phyloP scores from a whole-genome alignment of 2,888 invertebrate species.

The Hypomecis punctinalis region DNA sequence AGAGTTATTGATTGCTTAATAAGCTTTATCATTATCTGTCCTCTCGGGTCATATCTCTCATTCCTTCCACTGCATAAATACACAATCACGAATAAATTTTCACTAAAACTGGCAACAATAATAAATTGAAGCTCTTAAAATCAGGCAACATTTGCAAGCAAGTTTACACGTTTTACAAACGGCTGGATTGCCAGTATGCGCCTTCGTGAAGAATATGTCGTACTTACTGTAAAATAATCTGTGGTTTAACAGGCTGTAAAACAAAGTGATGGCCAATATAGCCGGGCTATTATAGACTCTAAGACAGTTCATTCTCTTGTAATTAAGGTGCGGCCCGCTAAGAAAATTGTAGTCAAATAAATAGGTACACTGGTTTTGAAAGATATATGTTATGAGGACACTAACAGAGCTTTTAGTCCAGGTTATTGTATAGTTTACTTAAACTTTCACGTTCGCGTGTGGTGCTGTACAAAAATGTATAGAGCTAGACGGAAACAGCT shows the following conservation, averaged over 20 bases:
- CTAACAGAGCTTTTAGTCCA: too few species aligned
- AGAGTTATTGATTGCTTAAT: slow-evolving; percentile 41
- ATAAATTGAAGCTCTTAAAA: slow-evolving; percentile 54
- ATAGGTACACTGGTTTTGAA: background rate
- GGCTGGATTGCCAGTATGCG: slow-evolving; percentile 50
- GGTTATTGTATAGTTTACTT: too few species aligned
- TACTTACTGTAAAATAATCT: slow-evolving; percentile 15
- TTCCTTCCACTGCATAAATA: slow-evolving; percentile 28
- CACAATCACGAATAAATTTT: slow-evolving; percentile 38
- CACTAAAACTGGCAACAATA: slow-evolving; percentile 49
- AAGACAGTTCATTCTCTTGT: slow-evolving; percentile 10
- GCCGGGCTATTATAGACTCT: slow-evolving; percentile 2
- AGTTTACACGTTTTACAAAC: slow-evolving; percentile 61
- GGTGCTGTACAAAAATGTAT: too few species aligned
- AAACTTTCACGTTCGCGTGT: too few species aligned
- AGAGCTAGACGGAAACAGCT: too few species aligned
- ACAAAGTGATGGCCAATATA: slow-evolving; percentile 51
- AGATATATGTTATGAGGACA: background rate
- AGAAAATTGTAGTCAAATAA: background rate
- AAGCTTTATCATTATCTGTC: slow-evolving; percentile 36
- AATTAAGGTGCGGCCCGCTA: slow-evolving; percentile 6
- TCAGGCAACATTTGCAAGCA: slow-evolving; percentile 53
- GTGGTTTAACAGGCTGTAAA: slow-evolving; percentile 53
- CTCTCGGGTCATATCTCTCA: slow-evolving; percentile 28
- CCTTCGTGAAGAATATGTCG: slow-evolving; percentile 37